Evolutionary conservation across 1,140 invertebrate species (phyloP).

Genomic region (Pectinophora gossypiella): DNA sequence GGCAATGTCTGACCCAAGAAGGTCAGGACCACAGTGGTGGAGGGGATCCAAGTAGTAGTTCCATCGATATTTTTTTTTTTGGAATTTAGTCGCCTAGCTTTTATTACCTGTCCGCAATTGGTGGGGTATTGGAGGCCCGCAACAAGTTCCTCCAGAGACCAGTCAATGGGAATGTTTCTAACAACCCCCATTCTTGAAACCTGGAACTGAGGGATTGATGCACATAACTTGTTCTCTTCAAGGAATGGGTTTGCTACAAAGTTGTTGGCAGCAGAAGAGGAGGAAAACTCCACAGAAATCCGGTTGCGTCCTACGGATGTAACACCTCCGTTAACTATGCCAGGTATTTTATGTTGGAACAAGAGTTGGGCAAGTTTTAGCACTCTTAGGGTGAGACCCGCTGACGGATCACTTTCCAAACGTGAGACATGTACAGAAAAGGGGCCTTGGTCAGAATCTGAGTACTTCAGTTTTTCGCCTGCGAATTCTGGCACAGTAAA

Average conservation of each 20-base stretch:
- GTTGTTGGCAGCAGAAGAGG: not conserved
- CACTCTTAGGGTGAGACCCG: not conserved
- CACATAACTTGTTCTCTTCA: not conserved
- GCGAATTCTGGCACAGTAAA: not conserved
- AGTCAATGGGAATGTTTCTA: not conserved
- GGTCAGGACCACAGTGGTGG: not conserved
- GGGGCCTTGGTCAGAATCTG: not conserved
- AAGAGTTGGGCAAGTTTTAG: not conserved
- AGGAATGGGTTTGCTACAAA: not conserved
- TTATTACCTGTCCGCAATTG: not conserved
- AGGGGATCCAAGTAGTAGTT: not conserved
- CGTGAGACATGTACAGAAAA: not conserved
- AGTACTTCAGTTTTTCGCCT: not conserved
- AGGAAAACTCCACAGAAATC: not conserved
- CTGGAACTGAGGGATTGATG: not conserved
- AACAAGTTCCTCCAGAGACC: not conserved
- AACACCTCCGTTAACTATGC: not conserved
- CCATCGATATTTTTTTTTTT: not conserved
- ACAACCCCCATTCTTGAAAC: not conserved
- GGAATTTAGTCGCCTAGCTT: not conserved
- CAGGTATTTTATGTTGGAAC: not conserved
- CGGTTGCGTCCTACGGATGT: not conserved
- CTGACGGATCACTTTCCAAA: not conserved
- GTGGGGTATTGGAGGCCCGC: not conserved
- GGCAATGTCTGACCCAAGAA: not conserved